Conservation (phyloP, 2,888 invertebrate genomes). For the Nomada flava region DNA sequence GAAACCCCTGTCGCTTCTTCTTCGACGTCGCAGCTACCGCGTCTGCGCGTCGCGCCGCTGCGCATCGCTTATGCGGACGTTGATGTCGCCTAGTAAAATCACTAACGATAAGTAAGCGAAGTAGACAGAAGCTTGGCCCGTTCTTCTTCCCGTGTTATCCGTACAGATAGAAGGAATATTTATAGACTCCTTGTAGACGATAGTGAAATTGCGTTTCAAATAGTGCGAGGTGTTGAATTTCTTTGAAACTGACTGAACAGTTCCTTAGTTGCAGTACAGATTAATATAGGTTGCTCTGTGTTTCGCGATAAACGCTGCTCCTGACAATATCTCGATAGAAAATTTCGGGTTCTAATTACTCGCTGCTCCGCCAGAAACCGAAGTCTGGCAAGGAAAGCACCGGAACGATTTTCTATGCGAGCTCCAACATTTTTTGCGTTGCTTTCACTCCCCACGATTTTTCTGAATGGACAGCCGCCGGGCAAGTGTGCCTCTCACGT, state of each 20-base stretch:
- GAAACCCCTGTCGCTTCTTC: slow-evolving; percentile 43
- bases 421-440: slow-evolving; percentile 47
- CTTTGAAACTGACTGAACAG: slow-evolving; percentile 3
- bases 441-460: slow-evolving; percentile 68
- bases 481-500: slow-evolving; percentile 63
- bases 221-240: not conserved
- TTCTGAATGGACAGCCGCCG: slow-evolving; percentile 60
- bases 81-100: slow-evolving; percentile 24
- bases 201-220: too few species aligned
- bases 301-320: not conserved
- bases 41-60: slow-evolving; percentile 12
- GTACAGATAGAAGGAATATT: not conserved
- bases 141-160: not conserved
- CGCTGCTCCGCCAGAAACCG: not conserved
- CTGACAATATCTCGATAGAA: too few species aligned
- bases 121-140: not conserved
- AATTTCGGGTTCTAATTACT: too few species aligned
- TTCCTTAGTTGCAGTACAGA: not conserved
- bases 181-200: too few species aligned
- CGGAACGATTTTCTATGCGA: slow-evolving; percentile 40
- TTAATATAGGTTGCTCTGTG: not conserved
- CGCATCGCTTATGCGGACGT: slow-evolving; percentile 27
- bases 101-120: not conserved
- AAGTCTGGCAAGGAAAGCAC: slow-evolving; percentile 12
- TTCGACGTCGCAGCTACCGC: not conserved